Evolutionary conservation across 2,797 vertebrate genomes (phyloP).

Genomic region (Pristis pectinata): DNA sequence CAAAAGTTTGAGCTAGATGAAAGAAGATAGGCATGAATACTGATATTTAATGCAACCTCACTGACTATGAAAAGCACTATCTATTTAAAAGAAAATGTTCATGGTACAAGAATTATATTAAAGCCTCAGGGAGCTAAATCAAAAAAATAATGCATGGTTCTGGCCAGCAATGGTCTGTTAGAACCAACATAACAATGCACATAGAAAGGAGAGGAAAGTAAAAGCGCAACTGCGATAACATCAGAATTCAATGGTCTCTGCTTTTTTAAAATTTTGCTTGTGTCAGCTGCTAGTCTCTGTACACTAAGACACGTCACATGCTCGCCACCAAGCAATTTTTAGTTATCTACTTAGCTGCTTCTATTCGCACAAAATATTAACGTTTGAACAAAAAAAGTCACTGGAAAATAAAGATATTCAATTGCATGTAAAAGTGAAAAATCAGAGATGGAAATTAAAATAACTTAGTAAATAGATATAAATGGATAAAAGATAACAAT

Average conservation of each 20-base stretch:
- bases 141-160: slow-evolving; percentile 41
- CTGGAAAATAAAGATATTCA: not conserved
- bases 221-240: not conserved
- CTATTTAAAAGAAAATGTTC: slow-evolving; percentile 44
- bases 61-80: slow-evolving; percentile 44
- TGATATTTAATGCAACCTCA: slow-evolving; percentile 41
- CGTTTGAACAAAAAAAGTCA: not conserved
- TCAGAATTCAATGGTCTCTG: slow-evolving; percentile 18
- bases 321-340: not conserved
- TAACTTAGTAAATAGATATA: not conserved
- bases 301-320: not conserved
- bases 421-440: not conserved
- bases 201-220: not conserved
- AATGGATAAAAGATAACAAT: not conserved
- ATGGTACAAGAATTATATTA: slow-evolving; percentile 41
- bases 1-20: slow-evolving; percentile 44
- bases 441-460: not conserved
- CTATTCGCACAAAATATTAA: not conserved
- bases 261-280: slow-evolving; percentile 23
- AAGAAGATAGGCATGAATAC: slow-evolving; percentile 44
- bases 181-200: not conserved
- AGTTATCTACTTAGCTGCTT: not conserved
- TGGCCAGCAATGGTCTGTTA: not conserved
- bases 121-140: slow-evolving; percentile 37
- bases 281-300: slow-evolving; percentile 8